These are phyloP conservation scores for Dendrocincla tyrannina DNA, from an alignment of 2,797 vertebrate species.

Conservation along the genomic window DNA sequence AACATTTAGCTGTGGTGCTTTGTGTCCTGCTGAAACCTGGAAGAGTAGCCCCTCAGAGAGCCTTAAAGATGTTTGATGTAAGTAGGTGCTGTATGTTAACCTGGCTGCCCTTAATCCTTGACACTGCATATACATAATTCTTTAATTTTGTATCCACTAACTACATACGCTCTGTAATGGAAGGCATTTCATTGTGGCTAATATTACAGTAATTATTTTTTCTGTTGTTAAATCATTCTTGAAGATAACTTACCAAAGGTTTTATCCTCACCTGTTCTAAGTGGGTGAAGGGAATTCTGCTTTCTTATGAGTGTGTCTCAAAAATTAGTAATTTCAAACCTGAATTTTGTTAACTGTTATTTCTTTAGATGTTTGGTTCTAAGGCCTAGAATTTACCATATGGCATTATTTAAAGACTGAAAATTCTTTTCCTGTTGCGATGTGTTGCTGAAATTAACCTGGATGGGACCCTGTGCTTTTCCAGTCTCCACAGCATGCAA, in stretches of 20 bases:
- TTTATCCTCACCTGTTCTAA: not conserved
- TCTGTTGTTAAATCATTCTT: not conserved
- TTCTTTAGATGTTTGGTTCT: not conserved
- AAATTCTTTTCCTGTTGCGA: not conserved
- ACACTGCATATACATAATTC: not conserved
- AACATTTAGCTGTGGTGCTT: not conserved
- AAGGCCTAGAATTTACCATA: not conserved
- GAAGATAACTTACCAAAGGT: not conserved
- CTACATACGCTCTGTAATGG: not conserved
- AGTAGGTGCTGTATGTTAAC: not conserved
- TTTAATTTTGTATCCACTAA: not conserved
- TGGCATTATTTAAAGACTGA: not conserved
- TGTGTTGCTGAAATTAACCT: not conserved
- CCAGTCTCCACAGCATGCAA: rapidly evolving
- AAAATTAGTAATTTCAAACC: not conserved
- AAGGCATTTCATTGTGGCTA: not conserved
- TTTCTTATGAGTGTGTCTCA: not conserved
- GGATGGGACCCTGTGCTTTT: not conserved
- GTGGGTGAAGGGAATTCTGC: not conserved
- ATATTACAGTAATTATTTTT: not conserved
- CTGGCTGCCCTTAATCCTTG: not conserved
- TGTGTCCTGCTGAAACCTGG: not conserved
- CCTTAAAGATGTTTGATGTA: not conserved
- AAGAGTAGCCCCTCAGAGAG: not conserved
- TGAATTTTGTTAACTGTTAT: not conserved